phyloP scores from a whole-genome alignment of 2,888 invertebrate genomes.

The Amiota minor region DNA sequence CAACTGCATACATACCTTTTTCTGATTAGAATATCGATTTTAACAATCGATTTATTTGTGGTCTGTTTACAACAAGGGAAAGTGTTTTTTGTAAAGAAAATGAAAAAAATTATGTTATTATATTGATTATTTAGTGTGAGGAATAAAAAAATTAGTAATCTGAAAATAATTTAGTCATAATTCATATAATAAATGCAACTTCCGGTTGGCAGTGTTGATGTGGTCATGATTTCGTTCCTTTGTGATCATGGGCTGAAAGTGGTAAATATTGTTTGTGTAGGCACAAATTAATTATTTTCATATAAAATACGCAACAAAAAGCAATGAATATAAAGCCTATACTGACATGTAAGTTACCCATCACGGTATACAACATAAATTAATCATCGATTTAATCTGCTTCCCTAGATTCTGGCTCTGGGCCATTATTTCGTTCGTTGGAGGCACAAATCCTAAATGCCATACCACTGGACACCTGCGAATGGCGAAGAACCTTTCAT shows the following conservation, averaged over 20 bases:
- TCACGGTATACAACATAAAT: neutral
- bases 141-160: no score
- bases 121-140: no score
- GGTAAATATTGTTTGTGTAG: neutral
- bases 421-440: constrained; percentile 87
- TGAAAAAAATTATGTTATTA: no score
- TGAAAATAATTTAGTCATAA: no score
- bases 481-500: constrained; percentile 93
- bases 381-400: neutral
- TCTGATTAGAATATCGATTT: no score
- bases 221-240: no score
- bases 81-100: neutral
- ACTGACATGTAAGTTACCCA: constrained; percentile 66
- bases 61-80: no score
- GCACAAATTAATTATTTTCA: constrained; percentile 27
- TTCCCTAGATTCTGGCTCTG: constrained; percentile 85
- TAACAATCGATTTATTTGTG: no score
- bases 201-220: no score
- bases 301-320: neutral
- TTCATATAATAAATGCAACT: no score
- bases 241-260: no score
- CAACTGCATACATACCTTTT: no score
- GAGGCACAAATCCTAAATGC: constrained; percentile 85
- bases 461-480: constrained; percentile 89
- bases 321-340: constrained; percentile 70